Evolutionary conservation across 2,888 invertebrate genomes (phyloP), one percentile per base, ranked within the genome.

Genomic region (Rhopalosiphum nymphaeae): DNA sequence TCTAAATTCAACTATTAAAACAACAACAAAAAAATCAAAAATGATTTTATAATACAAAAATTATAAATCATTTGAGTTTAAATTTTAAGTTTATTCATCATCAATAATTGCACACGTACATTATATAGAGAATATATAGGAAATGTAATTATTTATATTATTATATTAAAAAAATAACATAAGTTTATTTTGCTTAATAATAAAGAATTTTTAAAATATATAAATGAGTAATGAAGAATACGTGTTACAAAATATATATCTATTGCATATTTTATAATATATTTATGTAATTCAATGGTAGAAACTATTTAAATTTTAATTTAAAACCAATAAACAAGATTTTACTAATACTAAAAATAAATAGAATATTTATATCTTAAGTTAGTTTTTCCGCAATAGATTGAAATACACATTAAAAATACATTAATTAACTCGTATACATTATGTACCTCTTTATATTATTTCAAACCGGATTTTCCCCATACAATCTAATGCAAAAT

Each of bases 381-480:
- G 36, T 21, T 78, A 36, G 21, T 78, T 78, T 78, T 78, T 36
- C 36, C 9, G 9, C 36, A 78, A 78, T 78, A 67, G n/a, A 67
- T n/a, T 67, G n/a, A 13, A n/a, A 78, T 78, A 9, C 21, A 21
- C 16, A n/a, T 16, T 9, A 57, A 57, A 57, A 21, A 78, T 21
- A 78, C 21, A 78, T 21, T 36, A 36, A 36, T 78, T 9, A 78
- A 36, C 36, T 78, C 21, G 36, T 78, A 78, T 78, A 78, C 21
- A 36, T 78, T 36, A 36, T 78, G 2, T 78, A 78, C n/a, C 13
- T 86, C 16, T 44, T 7, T 49, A 7, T 29, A 16, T 29, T 16
- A 11, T n/a, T 90, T 61, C 46, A 46, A 90, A 90, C 89, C 61
- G 61, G 61, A 90, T 61, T 67, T 42, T 25, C 56, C 21, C 46